These are phyloP conservation scores for Cephus pulcher DNA, from an alignment of 2,888 invertebrate species.

Conservation along the genomic window DNA sequence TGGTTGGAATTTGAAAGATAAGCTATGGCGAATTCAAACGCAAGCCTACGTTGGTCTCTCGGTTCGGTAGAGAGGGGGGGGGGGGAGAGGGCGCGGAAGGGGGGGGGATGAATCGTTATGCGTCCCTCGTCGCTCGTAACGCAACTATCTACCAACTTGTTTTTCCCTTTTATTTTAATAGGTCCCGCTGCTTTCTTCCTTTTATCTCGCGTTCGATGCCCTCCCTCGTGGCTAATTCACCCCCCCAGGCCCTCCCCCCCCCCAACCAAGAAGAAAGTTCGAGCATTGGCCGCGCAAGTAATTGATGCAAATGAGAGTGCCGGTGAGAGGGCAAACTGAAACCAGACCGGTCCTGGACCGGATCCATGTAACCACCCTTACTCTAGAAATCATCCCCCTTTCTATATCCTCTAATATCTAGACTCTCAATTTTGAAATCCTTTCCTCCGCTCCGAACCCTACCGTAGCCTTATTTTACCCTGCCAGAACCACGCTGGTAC, in stretches of 20 bases:
- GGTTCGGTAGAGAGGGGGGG: background rate
- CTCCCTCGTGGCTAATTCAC: constrained; percentile 58
- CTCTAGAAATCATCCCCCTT: background rate
- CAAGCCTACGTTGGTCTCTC: background rate
- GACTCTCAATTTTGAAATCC: background rate
- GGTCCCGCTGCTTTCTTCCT: constrained; percentile 41
- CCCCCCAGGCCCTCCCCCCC: constrained; percentile 35
- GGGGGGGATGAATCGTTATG: constrained; percentile 51
- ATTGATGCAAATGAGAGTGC: constrained; percentile 60
- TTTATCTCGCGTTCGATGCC: constrained; percentile 53
- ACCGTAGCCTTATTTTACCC: background rate
- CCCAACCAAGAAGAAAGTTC: constrained; percentile 50
- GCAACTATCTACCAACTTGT: constrained; percentile 63
- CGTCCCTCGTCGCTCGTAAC: constrained; percentile 63
- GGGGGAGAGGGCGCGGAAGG: background rate
- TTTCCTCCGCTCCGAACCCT: background rate
- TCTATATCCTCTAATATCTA: background rate
- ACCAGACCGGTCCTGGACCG: background rate
- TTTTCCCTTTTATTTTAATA: constrained; percentile 62
- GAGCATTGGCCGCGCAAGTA: constrained; percentile 41
- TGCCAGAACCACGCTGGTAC: background rate
- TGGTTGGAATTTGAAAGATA: constrained; percentile 58
- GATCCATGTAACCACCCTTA: background rate
- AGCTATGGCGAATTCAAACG: constrained; percentile 41
- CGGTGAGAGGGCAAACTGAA: background rate